Conservation (phyloP, 2,797 vertebrate genomes). For the Acrossocheilus fasciatus region DNA sequence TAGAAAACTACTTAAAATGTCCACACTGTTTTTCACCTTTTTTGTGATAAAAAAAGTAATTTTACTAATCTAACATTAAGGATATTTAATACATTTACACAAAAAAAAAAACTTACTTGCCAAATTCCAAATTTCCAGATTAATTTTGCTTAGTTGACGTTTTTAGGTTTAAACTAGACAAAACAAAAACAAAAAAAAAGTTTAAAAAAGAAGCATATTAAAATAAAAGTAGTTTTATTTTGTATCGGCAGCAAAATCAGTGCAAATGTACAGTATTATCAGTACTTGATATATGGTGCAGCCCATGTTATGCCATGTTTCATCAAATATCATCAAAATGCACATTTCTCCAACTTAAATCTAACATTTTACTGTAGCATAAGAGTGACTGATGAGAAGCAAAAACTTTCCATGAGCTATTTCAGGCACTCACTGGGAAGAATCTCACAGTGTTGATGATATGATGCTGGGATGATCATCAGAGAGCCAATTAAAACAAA, state of each 20-base stretch:
- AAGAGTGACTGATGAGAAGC: background rate
- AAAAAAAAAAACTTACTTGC: no score
- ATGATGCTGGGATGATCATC: conserved; percentile 9
- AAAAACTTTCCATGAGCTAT: conserved; percentile 15
- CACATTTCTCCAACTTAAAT: background rate
- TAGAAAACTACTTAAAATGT: background rate
- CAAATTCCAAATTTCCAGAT: background rate
- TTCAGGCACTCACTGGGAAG: conserved; percentile 2
- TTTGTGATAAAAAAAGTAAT: background rate
- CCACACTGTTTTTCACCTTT: background rate
- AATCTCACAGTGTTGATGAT: conserved; percentile 14
- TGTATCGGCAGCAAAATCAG: background rate
- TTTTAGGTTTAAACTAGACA: background rate
- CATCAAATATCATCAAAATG: background rate
- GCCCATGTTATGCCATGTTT: background rate
- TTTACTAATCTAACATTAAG: background rate
- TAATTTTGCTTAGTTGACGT: background rate
- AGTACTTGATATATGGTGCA: background rate
- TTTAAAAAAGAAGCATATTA: background rate
- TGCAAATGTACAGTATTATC: background rate
- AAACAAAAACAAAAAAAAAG: background rate
- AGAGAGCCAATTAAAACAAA: conserved; percentile 45
- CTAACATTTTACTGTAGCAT: background rate
- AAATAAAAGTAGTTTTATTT: background rate
- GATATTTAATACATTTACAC: background rate